Conservation (phyloP, 2,113 vertebrate genomes). For the Protomyctophum bolini region DNA sequence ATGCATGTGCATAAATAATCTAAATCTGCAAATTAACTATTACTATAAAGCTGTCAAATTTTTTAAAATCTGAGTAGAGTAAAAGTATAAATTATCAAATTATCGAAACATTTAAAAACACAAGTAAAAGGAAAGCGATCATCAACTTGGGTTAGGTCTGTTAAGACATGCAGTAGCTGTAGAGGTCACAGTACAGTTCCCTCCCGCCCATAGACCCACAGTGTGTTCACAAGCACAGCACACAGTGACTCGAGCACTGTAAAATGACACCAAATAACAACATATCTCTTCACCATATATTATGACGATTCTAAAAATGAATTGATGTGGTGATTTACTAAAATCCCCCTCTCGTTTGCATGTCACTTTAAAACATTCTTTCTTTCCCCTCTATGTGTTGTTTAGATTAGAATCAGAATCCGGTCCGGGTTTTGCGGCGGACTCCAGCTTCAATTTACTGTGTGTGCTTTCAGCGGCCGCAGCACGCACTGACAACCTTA, state of each 20-base stretch:
- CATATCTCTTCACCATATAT: background rate
- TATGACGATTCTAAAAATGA: background rate
- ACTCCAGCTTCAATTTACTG: constrained; percentile 81
- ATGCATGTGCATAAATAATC: no score
- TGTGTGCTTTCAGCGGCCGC: constrained; percentile 79
- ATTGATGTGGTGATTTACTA: fast-evolving
- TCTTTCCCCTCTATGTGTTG: background rate
- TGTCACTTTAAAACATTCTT: no score
- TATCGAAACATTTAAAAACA: no score
- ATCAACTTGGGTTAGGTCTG: no score
- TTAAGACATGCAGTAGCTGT: constrained; percentile 42
- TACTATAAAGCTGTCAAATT: no score
- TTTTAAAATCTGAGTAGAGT: no score
- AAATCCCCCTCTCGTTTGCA: background rate
- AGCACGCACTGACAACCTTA: constrained; percentile 77
- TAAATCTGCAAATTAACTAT: no score
- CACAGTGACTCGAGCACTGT: background rate
- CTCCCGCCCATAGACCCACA: constrained; percentile 52
- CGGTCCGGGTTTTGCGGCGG: constrained; percentile 68
- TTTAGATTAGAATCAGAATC: constrained; percentile 62
- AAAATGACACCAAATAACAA: background rate
- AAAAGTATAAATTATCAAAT: no score
- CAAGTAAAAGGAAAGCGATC: no score
- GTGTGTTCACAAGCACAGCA: constrained; percentile 23
- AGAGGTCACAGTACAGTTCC: constrained; percentile 78